Base-by-base conservation (phyloP, 2,113 vertebrate species). In the Aphelocoma coerulescens region DNA sequence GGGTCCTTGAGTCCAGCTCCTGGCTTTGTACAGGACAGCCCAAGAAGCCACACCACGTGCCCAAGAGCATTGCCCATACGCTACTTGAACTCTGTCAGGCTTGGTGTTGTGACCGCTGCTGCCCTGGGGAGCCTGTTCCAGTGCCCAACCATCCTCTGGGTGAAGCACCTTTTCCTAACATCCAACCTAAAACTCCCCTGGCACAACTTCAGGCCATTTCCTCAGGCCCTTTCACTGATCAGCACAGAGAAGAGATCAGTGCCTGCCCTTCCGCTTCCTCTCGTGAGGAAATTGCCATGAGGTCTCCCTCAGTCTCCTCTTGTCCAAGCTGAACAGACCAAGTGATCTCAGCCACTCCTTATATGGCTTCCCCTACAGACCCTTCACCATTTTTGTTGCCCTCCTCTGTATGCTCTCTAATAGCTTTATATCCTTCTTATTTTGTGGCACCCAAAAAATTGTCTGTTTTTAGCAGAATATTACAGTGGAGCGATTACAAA, bases 281-380 rank as follows among this genome's bases (percentile, higher is more conserved):
- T 69, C 0, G 0, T 15, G 21, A 62, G 18, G 35, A 55, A 43
- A 27, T 7, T 62, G 24, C 30, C 13, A 0, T 13, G 11, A 76
- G 14, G 4, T 41, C 30, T 43, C n/a, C 21, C 26, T 76, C 30
- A 68, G 20, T 22, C 17, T n/a, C 46, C 27, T 61, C 33, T 59
- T 39, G 20, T 61, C 48, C 55, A 55, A 6, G 24, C n/a, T 69
- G 55, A 48, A 48, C n/a, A 69, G 13, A 68, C 2, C 55, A 68
- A 82, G 20, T 54, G 39, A 54, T 30, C n/a, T 35, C 62, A 48
- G 13, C 14, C 20, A 26, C 26, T 46, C 16, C 6, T 61, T 8
- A 41, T 1, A 27, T 0, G 0, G 33, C n/a, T 83, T 62, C 54
- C 9, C 7, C 39, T 62, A 16, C 0, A 2, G n/a, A 61, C 6